These are phyloP conservation scores for Phalacrocorax aristotelis DNA, from an alignment of 2,113 vertebrate species.

Conservation along the genomic window DNA sequence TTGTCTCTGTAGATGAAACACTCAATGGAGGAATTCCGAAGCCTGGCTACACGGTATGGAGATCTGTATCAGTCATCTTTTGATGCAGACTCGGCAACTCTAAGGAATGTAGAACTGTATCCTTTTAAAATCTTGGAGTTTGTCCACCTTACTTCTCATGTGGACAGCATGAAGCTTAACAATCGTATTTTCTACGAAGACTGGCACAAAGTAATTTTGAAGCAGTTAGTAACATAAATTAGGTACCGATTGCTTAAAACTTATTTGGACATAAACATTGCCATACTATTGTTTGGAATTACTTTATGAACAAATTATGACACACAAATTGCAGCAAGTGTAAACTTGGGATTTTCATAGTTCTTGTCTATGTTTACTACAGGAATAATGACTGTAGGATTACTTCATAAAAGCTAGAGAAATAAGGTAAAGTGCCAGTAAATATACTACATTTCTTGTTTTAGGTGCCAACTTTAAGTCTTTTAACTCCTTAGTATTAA, in stretches of 20 bases:
- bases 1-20: conserved; percentile 86
- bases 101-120: conserved; percentile 97
- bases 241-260: neutral
- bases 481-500: conserved; percentile 55
- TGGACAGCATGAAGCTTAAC: neutral
- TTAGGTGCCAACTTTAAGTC: neutral
- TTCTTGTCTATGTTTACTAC: neutral
- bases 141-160: neutral
- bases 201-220: neutral
- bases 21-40: conserved; percentile 94
- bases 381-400: neutral
- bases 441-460: neutral
- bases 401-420: neutral
- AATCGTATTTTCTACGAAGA: neutral
- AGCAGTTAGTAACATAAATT: neutral
- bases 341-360: neutral
- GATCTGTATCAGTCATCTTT: conserved; percentile 97
- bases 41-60: conserved; percentile 87
- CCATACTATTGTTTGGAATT: neutral
- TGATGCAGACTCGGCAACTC: conserved; percentile 92
- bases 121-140: conserved; percentile 54
- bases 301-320: neutral
- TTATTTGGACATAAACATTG: neutral
- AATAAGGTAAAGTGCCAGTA: neutral
- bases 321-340: neutral